A percentile compares a stretch with the other conserved stretches of the same genome.
These are phyloP conservation scores for Enteromius paludinosus DNA, from an alignment of 2,797 vertebrate genomes.

Conservation along the genomic window DNA sequence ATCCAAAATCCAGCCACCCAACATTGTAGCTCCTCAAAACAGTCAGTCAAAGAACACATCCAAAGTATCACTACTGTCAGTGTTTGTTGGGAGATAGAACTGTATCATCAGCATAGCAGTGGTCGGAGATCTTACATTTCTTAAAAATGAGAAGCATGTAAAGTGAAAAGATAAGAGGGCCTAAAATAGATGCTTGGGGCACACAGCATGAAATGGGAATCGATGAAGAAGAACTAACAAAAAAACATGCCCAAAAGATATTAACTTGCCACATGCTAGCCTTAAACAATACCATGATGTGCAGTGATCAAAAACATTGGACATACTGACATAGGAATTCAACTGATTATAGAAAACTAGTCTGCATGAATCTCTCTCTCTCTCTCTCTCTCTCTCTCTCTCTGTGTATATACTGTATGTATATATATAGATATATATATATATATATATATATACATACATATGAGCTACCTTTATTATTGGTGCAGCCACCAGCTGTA, in stretches of 20 bases:
- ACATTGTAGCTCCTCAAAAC: no score
- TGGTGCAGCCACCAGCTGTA: constrained; percentile 81
- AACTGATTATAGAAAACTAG: no score
- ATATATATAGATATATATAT: no score
- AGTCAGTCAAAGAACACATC: background rate
- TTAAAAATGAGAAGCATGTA: background rate
- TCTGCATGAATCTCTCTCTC: no score
- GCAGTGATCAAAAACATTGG: no score
- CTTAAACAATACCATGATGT: no score
- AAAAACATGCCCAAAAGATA: no score
- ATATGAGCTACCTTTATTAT: constrained; percentile 59
- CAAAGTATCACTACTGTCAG: background rate
- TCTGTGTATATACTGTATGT: no score
- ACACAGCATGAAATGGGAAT: background rate
- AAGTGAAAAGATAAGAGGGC: background rate
- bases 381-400: background rate
- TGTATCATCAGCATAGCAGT: background rate
- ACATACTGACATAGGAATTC: no score
- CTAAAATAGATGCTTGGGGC: background rate
- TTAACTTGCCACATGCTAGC: no score
- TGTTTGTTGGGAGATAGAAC: background rate
- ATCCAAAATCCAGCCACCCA: no score
- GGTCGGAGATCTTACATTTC: background rate
- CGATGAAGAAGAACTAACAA: background rate
- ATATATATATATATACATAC: background rate